Evolutionary conservation across 2,888 invertebrate species (phyloP).

Genomic region (Acrocyrtus sp.): DNA sequence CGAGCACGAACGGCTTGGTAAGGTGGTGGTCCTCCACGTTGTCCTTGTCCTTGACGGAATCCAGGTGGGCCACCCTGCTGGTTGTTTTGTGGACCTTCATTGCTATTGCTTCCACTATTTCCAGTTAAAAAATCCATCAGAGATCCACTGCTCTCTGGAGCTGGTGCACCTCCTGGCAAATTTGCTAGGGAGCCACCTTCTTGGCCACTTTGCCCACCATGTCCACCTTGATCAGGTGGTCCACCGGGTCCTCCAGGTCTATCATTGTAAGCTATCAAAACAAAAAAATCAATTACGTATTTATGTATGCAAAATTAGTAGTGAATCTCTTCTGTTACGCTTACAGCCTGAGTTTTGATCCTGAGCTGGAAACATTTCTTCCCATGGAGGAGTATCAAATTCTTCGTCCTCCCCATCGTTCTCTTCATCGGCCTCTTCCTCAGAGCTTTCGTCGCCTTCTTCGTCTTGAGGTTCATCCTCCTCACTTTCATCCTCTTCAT

Average conservation of each 20-base stretch:
- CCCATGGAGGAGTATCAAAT: slow-evolving; percentile 40
- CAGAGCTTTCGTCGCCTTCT: no score
- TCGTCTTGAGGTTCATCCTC: slow-evolving; percentile 30
- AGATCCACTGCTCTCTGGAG: slow-evolving; percentile 12
- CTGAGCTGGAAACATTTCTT: slow-evolving; percentile 37
- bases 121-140: slow-evolving; percentile 13
- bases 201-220: neutral
- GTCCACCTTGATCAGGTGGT: neutral
- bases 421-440: slow-evolving; percentile 16
- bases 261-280: no score
- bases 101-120: neutral
- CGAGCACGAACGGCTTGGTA: neutral
- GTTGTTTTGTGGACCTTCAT: slow-evolving; percentile 7
- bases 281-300: no score
- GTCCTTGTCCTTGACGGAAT: slow-evolving; percentile 17
- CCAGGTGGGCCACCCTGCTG: slow-evolving; percentile 12
- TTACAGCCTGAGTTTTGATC: slow-evolving; percentile 42
- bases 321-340: slow-evolving; percentile 1
- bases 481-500: slow-evolving; percentile 23
- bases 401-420: slow-evolving; percentile 26
- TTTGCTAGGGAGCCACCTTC: slow-evolving; percentile 2
- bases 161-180: slow-evolving; percentile 17
- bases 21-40: slow-evolving; percentile 10
- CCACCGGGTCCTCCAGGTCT: slow-evolving; percentile 4
- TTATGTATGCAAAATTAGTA: neutral